Base-by-base conservation (phyloP, 92 coral and sea anemone species). In the Desmophyllum pertusum region DNA sequence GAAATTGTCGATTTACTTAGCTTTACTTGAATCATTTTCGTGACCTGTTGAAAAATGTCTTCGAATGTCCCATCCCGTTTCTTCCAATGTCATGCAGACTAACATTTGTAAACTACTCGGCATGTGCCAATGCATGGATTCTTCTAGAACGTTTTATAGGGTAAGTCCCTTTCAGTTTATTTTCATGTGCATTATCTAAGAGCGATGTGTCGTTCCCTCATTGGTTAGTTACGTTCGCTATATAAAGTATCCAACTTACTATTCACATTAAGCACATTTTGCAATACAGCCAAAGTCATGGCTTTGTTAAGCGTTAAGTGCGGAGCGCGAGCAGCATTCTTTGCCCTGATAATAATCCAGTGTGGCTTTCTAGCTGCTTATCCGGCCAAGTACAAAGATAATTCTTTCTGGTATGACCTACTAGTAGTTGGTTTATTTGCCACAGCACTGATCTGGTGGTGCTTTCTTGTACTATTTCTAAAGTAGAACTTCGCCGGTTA, bases 401-500 rank as follows among this genome's bases (percentile, higher is more conserved):
- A 55, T 11, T 18, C 29, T 2, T 0, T 0, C 29, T 81, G 86
- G 86, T 72, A 55, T 41, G 41, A 19, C 1, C 29, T 59, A n/a
- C n/a, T n/a, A n/a, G n/a, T n/a, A 19, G 51, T 55, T 2, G 1
- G 17, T 40, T 53, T 36, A 8, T 41, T 35, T 23, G 79, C 13
- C 1, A 70, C 79, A 7, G 43, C 79, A 17, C 41, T 59, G 10
- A 10, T 71, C 37, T 11, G 23, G 0, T 82, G 86, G 86, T 6
- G 42, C 27, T 6, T 0, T 29, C 59, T 82, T 3, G 21, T 82
- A 3, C n/a, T n/a, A 18, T 35, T 1, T 19, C 0, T 10, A 43
- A 72, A 19, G 57, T 43, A 46, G 72, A 82, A 6, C 86, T 82
- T 61, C 55, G 71, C 7, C 17, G 79, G 68, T 45, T 82, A 41